phyloP scores from a whole-genome alignment of 2,113 vertebrate genomes.

The Jaculus jaculus region DNA sequence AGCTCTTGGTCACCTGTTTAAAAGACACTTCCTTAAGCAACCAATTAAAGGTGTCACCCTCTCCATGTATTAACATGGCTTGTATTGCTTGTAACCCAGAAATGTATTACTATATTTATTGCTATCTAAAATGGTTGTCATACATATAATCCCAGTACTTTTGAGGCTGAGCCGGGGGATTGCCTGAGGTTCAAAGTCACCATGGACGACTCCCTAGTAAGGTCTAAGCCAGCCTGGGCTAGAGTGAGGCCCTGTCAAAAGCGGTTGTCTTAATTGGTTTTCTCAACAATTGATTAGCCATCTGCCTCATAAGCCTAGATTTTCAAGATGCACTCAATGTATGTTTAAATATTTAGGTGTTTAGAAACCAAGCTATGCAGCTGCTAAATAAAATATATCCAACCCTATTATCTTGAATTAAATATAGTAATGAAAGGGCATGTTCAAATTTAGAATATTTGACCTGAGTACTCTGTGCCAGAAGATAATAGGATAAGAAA shows the following conservation, averaged over 20 bases:
- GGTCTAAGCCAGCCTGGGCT: background rate
- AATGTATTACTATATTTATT: background rate
- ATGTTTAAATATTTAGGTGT: constrained; percentile 39
- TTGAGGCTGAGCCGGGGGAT: too few relatives aligned
- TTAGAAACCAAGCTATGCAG: constrained; percentile 24
- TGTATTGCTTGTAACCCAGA: too few relatives aligned
- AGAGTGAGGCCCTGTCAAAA: background rate
- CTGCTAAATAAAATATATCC: constrained; percentile 17
- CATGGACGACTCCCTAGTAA: background rate
- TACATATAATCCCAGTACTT: background rate
- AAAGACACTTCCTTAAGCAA: background rate
- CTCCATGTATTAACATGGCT: background rate
- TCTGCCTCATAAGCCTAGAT: background rate
- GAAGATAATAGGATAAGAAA: background rate
- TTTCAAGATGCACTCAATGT: background rate
- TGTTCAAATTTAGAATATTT: background rate
- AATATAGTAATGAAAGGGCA: background rate
- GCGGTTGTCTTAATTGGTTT: background rate
- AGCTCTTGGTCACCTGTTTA: background rate
- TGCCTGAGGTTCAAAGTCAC: background rate
- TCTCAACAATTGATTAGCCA: background rate
- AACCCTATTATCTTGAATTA: background rate
- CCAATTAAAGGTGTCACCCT: background rate
- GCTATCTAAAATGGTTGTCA: background rate
- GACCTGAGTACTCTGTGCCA: background rate